phyloP scores from a whole-genome alignment of 2,888 invertebrate genomes.

The Phyto melanocephala region DNA sequence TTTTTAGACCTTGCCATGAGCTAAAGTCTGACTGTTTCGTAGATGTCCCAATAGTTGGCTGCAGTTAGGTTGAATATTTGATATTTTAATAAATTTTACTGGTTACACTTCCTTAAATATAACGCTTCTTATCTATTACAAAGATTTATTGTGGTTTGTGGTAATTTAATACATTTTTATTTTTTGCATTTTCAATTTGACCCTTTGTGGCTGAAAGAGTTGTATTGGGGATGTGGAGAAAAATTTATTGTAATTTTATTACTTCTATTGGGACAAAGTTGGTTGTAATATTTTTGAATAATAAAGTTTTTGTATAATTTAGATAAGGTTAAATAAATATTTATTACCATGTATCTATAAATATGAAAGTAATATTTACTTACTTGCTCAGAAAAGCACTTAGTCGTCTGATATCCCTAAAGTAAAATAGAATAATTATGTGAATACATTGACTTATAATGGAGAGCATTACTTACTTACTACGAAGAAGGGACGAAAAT shows the following conservation, averaged over 20 bases:
- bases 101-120: conserved; percentile 29
- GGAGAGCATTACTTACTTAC: too few relatives aligned
- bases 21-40: neutral
- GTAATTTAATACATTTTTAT: conserved; percentile 59
- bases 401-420: neutral
- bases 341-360: conserved; percentile 53
- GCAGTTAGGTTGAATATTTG: conserved; percentile 10
- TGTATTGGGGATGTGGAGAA: conserved; percentile 6
- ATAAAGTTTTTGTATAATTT: conserved; percentile 59
- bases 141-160: conserved; percentile 60
- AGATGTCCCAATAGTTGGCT: conserved; percentile 10
- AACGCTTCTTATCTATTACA: conserved; percentile 39
- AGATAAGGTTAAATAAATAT: conserved; percentile 60
- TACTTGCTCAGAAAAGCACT: neutral
- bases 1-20: too few relatives aligned
- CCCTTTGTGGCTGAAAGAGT: conserved; percentile 46
- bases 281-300: conserved; percentile 59
- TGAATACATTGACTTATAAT: conserved; percentile 12
- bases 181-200: conserved; percentile 17
- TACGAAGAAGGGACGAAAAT: neutral
- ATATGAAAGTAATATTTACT: conserved; percentile 40
- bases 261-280: conserved; percentile 55
- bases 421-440: conserved; percentile 2
- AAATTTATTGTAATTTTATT: conserved; percentile 59
- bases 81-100: conserved; percentile 55